Conservation (phyloP, 2,113 vertebrate species). For the Rutilus rutilus region DNA sequence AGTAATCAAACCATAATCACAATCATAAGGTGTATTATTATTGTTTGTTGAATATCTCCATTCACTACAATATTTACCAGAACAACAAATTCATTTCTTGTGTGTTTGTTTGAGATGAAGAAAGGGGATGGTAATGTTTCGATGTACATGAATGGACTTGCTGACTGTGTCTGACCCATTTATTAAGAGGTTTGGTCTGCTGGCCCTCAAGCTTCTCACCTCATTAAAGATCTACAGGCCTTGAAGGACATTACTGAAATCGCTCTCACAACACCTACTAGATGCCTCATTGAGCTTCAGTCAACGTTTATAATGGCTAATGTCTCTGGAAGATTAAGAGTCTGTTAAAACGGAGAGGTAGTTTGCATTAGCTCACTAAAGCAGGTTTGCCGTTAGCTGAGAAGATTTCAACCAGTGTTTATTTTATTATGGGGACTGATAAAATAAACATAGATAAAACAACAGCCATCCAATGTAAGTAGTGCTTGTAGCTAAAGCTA, state of each 20-base stretch:
- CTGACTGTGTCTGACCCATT: slow-evolving; percentile 15
- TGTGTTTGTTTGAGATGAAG: neutral
- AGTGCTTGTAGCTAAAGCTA: no score
- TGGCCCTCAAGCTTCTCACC: slow-evolving; percentile 26
- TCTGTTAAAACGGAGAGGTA: neutral
- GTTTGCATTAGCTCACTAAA: neutral
- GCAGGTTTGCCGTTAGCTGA: neutral
- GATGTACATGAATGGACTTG: neutral
- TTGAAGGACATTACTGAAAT: slow-evolving; percentile 24
- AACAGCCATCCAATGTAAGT: no score
- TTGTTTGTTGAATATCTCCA: neutral
- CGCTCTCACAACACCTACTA: slow-evolving; percentile 22
- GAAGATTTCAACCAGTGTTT: neutral
- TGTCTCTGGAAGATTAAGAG: slow-evolving; percentile 2
- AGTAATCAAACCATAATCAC: neutral
- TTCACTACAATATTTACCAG: neutral
- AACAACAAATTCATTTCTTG: neutral
- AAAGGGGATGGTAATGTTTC: neutral
- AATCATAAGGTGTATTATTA: neutral
- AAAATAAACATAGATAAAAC: no score
- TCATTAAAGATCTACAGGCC: slow-evolving; percentile 26
- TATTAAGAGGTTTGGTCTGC: neutral
- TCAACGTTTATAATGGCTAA: slow-evolving; percentile 6
- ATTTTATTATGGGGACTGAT: neutral
- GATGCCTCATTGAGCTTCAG: slow-evolving; percentile 6